Conservation (phyloP, 2,888 invertebrate genomes). For the Tetragonula carbonaria region DNA sequence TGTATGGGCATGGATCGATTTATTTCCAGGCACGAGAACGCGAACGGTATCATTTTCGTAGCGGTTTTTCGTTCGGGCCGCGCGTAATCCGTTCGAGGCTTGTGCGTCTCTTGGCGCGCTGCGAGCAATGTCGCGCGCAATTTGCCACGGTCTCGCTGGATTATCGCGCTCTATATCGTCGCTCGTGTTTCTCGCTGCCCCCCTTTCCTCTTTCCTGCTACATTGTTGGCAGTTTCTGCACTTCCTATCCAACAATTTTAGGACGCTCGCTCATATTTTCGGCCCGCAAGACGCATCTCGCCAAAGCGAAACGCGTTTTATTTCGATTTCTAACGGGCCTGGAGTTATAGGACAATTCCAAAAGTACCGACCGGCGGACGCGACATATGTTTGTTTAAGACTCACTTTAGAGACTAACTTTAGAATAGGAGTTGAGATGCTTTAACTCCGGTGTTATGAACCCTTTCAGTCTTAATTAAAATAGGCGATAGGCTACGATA, state of each 20-base stretch:
- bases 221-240: slow-evolving; percentile 38
- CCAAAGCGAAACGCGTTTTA: slow-evolving; percentile 5
- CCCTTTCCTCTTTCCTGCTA: background rate
- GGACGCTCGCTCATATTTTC: slow-evolving; percentile 37
- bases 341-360: background rate
- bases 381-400: background rate
- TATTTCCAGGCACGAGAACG: slow-evolving; percentile 67
- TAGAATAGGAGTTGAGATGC: background rate
- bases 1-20: slow-evolving; percentile 65
- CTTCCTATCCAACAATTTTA: slow-evolving; percentile 25
- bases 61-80: slow-evolving; percentile 33
- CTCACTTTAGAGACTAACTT: background rate
- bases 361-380: too few relatives aligned
- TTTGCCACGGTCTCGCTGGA: slow-evolving; percentile 53
- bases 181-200: too few relatives aligned
- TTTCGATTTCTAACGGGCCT: background rate
- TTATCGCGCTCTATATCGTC: slow-evolving; percentile 41
- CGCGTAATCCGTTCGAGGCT: slow-evolving; percentile 34
- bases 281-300: background rate
- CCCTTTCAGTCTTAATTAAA: background rate
- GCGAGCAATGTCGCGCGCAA: slow-evolving; percentile 25
- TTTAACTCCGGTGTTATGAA: background rate
- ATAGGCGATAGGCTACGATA: background rate
- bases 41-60: slow-evolving; percentile 67
- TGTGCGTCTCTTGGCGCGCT: slow-evolving; percentile 11